phyloP scores from a whole-genome alignment of 2,113 vertebrate genomes.

The Brachypodius melanocephalos region DNA sequence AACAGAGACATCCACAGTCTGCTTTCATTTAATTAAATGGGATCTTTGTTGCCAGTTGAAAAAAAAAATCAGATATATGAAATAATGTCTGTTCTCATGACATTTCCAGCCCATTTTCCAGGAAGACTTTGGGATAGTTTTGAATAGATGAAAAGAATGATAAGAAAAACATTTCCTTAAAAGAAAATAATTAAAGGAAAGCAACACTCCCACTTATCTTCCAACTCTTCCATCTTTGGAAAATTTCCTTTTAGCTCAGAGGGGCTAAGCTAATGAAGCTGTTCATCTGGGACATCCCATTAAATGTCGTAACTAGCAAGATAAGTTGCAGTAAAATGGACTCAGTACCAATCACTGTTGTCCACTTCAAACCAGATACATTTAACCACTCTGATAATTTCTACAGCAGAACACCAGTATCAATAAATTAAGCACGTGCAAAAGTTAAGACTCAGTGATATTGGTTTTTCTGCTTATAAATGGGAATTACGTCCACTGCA shows the following conservation, averaged over 20 bases:
- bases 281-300: neutral
- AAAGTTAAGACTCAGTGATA: neutral
- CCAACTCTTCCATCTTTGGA: neutral
- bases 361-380: neutral
- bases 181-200: neutral
- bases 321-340: neutral
- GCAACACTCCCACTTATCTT: neutral
- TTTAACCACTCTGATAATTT: neutral
- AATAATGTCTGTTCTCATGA: conserved; percentile 48
- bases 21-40: conserved; percentile 37
- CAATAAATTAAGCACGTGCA: neutral
- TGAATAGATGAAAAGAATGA: conserved; percentile 22
- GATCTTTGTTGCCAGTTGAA: neutral
- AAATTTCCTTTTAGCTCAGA: conserved; percentile 17
- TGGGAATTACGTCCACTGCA: neutral
- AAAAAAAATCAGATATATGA: neutral
- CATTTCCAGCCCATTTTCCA: neutral
- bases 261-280: neutral
- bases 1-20: neutral
- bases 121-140: conserved; percentile 15
- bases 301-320: neutral
- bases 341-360: neutral
- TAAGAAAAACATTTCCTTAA: conserved; percentile 28
- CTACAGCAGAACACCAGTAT: neutral
- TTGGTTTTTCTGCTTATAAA: neutral